phyloP scores from a whole-genome alignment of 2,113 vertebrate species.

The Tachycineta bicolor region DNA sequence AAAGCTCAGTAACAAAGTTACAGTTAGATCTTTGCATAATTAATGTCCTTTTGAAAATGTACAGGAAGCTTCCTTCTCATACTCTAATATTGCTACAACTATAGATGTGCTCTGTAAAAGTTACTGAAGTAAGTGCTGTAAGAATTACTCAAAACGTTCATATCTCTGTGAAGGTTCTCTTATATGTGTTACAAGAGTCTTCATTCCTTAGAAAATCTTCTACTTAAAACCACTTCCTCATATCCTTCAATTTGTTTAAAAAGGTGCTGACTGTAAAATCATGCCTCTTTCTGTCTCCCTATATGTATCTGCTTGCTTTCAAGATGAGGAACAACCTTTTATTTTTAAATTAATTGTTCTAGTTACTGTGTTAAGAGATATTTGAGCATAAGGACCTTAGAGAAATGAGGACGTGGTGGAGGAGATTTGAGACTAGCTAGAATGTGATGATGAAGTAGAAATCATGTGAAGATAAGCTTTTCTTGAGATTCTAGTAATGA shows the following conservation, averaged over 20 bases:
- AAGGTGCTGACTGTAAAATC: neutral
- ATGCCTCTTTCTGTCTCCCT: neutral
- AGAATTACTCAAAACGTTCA: neutral
- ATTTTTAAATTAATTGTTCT: neutral
- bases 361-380: neutral
- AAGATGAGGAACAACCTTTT: neutral
- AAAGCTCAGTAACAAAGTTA: neutral
- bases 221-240: neutral
- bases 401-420: neutral
- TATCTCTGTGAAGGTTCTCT: neutral
- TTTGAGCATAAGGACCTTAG: neutral
- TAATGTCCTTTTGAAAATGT: neutral
- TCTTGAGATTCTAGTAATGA: constrained; percentile 38
- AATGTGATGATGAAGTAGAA: neutral
- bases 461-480: constrained; percentile 33
- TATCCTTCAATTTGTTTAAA: neutral
- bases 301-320: neutral
- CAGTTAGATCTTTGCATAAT: neutral
- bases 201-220: neutral
- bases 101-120: neutral
- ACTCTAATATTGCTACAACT: neutral
- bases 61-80: accelerated
- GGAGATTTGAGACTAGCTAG: neutral
- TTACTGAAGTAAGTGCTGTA: neutral
- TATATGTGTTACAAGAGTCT: neutral